Evolutionary conservation across 1,140 invertebrate genomes (phyloP).

Genomic region (Gonatopus flavifemur): DNA sequence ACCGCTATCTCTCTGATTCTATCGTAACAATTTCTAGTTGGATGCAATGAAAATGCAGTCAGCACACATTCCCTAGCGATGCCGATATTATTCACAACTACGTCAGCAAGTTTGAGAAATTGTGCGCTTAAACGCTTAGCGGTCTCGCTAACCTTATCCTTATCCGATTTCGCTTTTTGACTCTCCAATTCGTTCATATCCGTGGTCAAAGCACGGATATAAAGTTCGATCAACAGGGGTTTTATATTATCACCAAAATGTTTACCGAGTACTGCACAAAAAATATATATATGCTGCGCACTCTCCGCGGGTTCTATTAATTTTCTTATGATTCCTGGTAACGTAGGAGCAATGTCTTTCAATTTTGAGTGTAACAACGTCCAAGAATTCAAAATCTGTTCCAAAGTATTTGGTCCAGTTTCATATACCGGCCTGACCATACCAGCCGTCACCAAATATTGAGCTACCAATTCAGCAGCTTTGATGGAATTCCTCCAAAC

Average conservation of each 20-base stretch:
- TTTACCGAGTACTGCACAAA: conserved; percentile 60
- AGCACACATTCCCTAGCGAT: conserved; percentile 66
- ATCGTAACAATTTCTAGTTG: conserved; percentile 58
- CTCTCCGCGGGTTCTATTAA: conserved; percentile 61
- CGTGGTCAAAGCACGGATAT: conserved; percentile 71
- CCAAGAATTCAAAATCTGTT: conserved; percentile 56
- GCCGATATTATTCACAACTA: conserved; percentile 59
- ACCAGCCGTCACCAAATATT: conserved; percentile 58
- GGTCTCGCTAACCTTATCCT: conserved; percentile 58
- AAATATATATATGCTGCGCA: conserved; percentile 62
- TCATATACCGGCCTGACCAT: conserved; percentile 60
- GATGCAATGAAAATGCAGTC: conserved; percentile 68
- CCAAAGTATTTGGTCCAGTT: conserved; percentile 57
- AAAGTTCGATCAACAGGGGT: conserved; percentile 70
- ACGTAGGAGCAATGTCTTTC: conserved; percentile 46
- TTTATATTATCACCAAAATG: conserved; percentile 65
- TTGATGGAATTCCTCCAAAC: conserved; percentile 59
- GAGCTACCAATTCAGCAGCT: conserved; percentile 55
- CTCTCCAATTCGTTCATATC: conserved; percentile 77
- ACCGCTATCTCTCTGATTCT: conserved; percentile 60
- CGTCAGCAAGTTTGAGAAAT: conserved; percentile 63
- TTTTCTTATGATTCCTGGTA: conserved; percentile 59
- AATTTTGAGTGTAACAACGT: conserved; percentile 51
- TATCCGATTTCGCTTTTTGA: conserved; percentile 63
- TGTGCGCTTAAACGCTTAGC: conserved; percentile 61